Evolutionary conservation across 2,113 vertebrate species (phyloP), one percentile per base, ranked within the genome.

Genomic region (Pteropus alecto): DNA sequence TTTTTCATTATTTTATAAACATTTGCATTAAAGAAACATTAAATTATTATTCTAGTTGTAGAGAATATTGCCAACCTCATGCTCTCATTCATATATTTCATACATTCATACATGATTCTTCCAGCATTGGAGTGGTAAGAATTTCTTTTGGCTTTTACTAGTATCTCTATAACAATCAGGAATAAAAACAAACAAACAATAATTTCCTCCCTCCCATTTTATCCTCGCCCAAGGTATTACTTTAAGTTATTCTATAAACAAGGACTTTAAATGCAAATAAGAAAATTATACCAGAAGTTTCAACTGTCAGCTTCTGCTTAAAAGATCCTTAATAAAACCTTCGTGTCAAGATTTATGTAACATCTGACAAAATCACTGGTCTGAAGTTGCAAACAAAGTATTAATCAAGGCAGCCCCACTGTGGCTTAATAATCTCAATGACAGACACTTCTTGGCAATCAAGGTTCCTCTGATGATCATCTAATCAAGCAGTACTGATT

Each of bases 361-460:
- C 56, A 86, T n/a, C 92, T 94, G 97, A 85, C 89, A 96, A 96
- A 97, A 95, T 86, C 77, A 91, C 60, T 93, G 87, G 95, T 35
- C 68, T 90, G 95, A 95, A 96, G 89, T 93, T 97, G 87, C 97
- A 98, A 95, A 98, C 97, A 96, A 97, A 98, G 85, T 97, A 83
- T 95, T 96, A 97, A 98, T 98, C 87, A 78, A 95, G 97, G 95
- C 97, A 96, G 97, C 81, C 97, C 93, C 41, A 74, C 94, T 94
- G 97, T 38, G 93, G 97, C 91, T 98, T 98, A 98, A 98, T 98
- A 97, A 97, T 96, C 97, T 97, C 96, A 93, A 89, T 97, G 97
- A 98, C 84, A 96, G 98, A 94, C 87, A 89, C 87, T 97, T 94
- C 95, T 97, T 96, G 97, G 97, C 94, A 97, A 96, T 96, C 79